phyloP scores from a whole-genome alignment of 2,113 vertebrate genomes.

The Dasyurus viverrinus region DNA sequence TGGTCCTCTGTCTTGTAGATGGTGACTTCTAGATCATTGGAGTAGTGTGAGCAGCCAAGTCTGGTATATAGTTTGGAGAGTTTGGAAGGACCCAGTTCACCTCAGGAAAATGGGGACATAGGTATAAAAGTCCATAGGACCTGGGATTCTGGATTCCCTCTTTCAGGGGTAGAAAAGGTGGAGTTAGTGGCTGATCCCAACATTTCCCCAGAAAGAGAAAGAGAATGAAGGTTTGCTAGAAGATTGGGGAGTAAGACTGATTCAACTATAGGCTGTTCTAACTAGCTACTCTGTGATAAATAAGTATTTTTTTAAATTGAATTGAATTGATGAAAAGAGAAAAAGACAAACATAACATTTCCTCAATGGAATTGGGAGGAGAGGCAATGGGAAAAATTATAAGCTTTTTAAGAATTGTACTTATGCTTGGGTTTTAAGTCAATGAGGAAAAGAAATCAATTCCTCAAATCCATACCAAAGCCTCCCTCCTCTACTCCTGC shows the following conservation, averaged over 20 bases:
- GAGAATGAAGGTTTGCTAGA: not conserved
- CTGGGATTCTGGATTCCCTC: not conserved
- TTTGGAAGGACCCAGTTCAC: not conserved
- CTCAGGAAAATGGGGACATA: not conserved
- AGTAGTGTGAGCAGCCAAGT: not conserved
- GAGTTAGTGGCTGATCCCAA: not conserved
- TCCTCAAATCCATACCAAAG: not conserved
- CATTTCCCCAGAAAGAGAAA: not conserved
- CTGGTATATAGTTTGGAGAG: not conserved
- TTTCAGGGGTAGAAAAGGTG: not conserved
- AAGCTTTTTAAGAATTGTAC: not conserved
- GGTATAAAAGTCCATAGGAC: not conserved
- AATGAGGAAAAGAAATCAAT: not conserved
- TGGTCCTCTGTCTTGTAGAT: not conserved
- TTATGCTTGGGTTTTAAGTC: not conserved
- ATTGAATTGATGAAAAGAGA: not conserved
- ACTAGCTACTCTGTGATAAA: not conserved
- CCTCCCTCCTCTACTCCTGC: not conserved
- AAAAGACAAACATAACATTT: not conserved
- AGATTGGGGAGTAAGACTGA: not conserved
- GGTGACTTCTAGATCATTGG: not conserved
- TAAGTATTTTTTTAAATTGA: not conserved
- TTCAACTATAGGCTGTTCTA: not conserved
- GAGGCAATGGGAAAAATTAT: not conserved
- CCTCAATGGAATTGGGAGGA: not conserved